Conservation (phyloP, 2,113 vertebrate genomes). For the Scytalopus superciliaris region DNA sequence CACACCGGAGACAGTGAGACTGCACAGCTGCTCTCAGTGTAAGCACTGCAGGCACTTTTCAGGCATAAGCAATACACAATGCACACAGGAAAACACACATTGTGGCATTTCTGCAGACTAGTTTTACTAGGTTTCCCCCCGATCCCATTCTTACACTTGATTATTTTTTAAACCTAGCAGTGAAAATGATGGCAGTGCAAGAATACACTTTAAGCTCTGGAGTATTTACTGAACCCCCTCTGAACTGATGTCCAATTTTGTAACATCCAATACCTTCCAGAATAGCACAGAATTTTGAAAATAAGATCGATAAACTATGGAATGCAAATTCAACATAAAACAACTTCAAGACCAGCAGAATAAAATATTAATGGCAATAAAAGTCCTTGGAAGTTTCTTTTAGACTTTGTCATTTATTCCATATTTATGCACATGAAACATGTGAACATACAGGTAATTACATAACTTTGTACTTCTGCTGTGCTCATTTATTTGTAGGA, state of each 20-base stretch:
- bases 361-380: neutral
- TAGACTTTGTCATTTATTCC: conserved; percentile 47
- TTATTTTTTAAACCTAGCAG: neutral
- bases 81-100: neutral
- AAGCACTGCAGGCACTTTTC: too few species aligned
- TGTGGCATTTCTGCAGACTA: neutral
- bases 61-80: fast-evolving
- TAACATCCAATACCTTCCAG: neutral
- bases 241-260: neutral
- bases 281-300: neutral
- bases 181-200: neutral
- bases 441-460: neutral
- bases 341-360: neutral
- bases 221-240: neutral
- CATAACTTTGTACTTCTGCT: neutral
- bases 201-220: neutral
- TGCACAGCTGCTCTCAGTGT: fast-evolving
- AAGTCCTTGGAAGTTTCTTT: neutral
- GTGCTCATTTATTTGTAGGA: neutral
- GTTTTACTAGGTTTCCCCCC: neutral
- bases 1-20: fast-evolving
- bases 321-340: neutral
- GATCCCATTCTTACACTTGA: neutral
- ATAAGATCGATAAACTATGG: neutral
- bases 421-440: neutral